Percentiles rank a stretch among this genome's conserved stretches.
Evolutionary conservation across 1,140 invertebrate genomes (phyloP).

Genomic region (Pseudoatta argentina): DNA sequence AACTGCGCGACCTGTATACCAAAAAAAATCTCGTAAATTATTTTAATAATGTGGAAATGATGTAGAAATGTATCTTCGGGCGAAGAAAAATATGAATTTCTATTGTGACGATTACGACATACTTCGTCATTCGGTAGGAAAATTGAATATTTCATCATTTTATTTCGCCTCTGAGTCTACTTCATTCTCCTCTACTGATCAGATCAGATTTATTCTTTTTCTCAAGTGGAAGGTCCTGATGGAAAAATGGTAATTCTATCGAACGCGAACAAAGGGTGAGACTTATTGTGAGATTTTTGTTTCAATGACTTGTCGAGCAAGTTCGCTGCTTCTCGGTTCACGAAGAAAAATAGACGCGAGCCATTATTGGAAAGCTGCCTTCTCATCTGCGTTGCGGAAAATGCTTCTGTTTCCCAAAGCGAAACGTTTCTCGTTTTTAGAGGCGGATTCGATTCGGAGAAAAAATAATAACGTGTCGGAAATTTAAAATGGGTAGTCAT

Average conservation of each 20-base stretch:
- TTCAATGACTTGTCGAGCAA: conserved; percentile 42
- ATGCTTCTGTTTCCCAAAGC: neutral
- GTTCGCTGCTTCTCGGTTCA: neutral
- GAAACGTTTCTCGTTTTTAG: neutral
- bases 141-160: conserved; percentile 4
- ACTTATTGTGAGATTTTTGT: conserved; percentile 47
- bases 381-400: conserved; percentile 23
- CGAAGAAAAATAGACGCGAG: conserved; percentile 29
- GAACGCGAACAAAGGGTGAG: conserved; percentile 20
- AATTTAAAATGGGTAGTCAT: neutral
- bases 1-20: neutral
- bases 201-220: conserved; percentile 4
- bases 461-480: neutral
- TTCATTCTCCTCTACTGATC: conserved; percentile 21
- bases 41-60: neutral
- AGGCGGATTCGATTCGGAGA: neutral
- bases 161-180: neutral
- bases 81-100: conserved; percentile 10
- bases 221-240: conserved; percentile 2
- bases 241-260: conserved; percentile 48
- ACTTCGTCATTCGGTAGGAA: neutral
- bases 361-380: conserved; percentile 29
- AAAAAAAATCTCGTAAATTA: neutral
- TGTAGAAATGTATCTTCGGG: neutral
- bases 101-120: neutral